A percentile compares a stretch with the other conserved stretches of the same genome.
Evolutionary conservation across 2,113 vertebrate genomes (phyloP).

Genomic region (Melospiza georgiana): DNA sequence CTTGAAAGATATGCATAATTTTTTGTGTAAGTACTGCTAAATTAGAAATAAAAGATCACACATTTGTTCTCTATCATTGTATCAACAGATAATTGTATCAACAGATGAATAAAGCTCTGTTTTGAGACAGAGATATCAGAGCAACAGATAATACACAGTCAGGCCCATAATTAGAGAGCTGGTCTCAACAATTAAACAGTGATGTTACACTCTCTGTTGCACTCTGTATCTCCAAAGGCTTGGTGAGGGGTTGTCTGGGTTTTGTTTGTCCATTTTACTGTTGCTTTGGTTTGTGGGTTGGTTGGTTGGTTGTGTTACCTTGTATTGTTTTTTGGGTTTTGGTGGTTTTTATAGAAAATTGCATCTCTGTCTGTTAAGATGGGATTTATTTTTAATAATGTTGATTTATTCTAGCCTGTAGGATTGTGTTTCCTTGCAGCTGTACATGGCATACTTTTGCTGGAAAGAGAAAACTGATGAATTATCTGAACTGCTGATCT

Average conservation of each 20-base stretch:
- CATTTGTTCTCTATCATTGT: not conserved
- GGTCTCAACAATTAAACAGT: not conserved
- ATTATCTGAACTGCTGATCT: not conserved
- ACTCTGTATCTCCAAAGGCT: not conserved
- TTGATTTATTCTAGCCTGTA: not conserved
- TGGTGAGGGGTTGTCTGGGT: accelerated
- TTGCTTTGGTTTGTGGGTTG: not conserved
- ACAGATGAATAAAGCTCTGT: not conserved
- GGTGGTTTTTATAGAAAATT: not conserved
- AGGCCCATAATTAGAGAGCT: not conserved
- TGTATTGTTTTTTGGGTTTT: accelerated
- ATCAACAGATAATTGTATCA: not conserved
- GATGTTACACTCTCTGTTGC: not conserved
- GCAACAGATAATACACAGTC: not conserved
- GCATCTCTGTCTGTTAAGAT: not conserved
- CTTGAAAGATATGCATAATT: not conserved
- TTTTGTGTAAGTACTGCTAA: not conserved
- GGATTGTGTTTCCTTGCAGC: not conserved
- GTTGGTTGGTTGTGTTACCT: no score
- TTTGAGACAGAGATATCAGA: not conserved
- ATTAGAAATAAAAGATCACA: not conserved
- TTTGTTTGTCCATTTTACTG: not conserved
- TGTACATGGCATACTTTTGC: not conserved
- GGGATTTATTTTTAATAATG: not conserved
- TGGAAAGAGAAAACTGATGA: not conserved